Conservation (phyloP, 2,888 invertebrate genomes). For the Oscheius sp. region DNA sequence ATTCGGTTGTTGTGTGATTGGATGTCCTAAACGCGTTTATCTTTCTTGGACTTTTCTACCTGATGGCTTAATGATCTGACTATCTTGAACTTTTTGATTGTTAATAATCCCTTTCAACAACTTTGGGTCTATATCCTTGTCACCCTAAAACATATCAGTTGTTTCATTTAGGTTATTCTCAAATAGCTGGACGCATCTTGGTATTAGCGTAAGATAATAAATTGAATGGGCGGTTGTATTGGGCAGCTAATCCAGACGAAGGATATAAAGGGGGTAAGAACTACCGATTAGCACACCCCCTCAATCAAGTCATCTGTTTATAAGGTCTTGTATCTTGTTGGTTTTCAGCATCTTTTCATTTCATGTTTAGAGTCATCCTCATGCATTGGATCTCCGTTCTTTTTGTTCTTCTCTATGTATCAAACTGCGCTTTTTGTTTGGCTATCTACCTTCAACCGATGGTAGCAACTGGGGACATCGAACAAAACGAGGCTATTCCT, state of each 20-base stretch:
- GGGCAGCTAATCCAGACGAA: conserved; percentile 20
- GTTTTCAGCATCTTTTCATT: no score
- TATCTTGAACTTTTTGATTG: neutral
- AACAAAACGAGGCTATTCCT: neutral
- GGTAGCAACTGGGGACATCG: neutral
- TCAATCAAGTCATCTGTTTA: neutral
- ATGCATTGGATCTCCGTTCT: conserved; percentile 19
- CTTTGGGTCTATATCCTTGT: conserved; percentile 92
- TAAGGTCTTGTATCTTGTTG: neutral
- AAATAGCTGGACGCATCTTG: neutral
- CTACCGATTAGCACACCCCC: conserved; percentile 21
- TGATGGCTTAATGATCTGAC: neutral
- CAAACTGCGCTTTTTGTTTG: conserved; percentile 10
- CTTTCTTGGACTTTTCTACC: no score
- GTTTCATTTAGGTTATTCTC: neutral
- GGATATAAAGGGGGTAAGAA: conserved; percentile 21
- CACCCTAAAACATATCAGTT: conserved; percentile 78
- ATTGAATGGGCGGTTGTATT: conserved; percentile 20
- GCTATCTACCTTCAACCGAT: conserved; percentile 14
- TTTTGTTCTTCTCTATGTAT: conserved; percentile 10
- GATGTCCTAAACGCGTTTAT: no score
- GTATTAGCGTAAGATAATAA: conserved; percentile 20
- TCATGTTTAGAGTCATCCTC: neutral
- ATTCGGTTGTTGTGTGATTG: neutral
- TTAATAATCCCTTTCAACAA: conserved; percentile 85